Percentiles rank a stretch among this genome's conserved stretches.
phyloP scores from a whole-genome alignment of 2,888 invertebrate species.

The Loripinus fragilis region DNA sequence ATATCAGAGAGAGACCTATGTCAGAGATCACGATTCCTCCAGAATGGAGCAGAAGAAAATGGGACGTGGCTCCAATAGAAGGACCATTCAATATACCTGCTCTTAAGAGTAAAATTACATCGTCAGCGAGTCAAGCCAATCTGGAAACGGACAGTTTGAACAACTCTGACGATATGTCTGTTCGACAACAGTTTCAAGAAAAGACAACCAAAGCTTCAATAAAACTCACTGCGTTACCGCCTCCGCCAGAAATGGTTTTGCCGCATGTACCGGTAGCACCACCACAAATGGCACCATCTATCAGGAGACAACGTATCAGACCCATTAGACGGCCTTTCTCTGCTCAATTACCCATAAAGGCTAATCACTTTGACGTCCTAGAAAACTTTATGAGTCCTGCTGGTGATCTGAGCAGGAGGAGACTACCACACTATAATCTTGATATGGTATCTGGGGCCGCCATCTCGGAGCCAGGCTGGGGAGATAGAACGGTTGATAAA shows the following conservation, averaged over 20 bases:
- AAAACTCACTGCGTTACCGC: background rate
- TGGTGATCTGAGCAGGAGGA: background rate
- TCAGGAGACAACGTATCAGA: background rate
- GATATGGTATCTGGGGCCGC: slow-evolving; percentile 19
- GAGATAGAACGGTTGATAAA: slow-evolving; percentile 46
- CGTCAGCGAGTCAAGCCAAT: background rate
- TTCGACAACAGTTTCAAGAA: background rate
- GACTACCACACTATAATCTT: background rate
- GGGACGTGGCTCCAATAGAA: slow-evolving; percentile 46
- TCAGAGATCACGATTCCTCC: slow-evolving; percentile 44
- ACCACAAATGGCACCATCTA: background rate
- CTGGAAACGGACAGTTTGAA: too few relatives aligned
- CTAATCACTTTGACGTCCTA: background rate
- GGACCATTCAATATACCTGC: slow-evolving; percentile 7
- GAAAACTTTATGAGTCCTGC: background rate
- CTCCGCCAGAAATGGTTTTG: background rate
- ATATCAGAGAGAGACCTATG: slow-evolving; percentile 38
- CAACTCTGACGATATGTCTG: background rate
- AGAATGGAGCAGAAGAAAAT: slow-evolving; percentile 38
- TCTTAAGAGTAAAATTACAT: background rate
- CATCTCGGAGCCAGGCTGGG: slow-evolving; percentile 49
- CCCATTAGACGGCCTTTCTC: background rate
- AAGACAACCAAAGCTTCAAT: background rate
- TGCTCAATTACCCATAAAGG: background rate
- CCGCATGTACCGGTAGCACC: background rate